Percentiles rank a stretch among this genome's conserved stretches.
Evolutionary conservation across 2,888 invertebrate species (phyloP).

Genomic region (Phytoseiulus persimilis): DNA sequence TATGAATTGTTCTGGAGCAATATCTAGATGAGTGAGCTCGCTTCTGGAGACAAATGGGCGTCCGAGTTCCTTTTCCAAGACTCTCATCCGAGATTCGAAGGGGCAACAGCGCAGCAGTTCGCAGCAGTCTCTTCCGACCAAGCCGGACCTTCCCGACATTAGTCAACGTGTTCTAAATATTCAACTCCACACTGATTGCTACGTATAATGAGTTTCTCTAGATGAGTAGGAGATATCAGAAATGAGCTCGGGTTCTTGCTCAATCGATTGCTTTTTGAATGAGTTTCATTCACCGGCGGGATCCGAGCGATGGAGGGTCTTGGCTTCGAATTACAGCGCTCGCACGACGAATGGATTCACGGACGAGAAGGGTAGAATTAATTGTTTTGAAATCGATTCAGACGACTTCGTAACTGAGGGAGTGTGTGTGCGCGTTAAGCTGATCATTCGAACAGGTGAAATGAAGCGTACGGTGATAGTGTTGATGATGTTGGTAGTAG

Average conservation of each 20-base stretch:
- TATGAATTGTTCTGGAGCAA: no score
- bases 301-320: neutral
- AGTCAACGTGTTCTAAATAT: no score
- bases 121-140: no score
- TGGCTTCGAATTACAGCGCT: neutral
- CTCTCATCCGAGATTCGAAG: no score
- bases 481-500: neutral
- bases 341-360: neutral
- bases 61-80: no score
- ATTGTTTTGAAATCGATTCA: neutral
- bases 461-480: neutral
- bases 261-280: neutral
- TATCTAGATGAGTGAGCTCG: no score
- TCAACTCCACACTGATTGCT: no score
- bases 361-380: neutral
- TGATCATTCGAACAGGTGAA: neutral
- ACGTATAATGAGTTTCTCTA: no score
- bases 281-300: neutral
- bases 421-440: neutral
- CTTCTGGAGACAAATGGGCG: neutral
- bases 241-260: neutral
- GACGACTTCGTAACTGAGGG: neutral
- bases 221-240: no score
- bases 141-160: no score
- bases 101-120: no score